phyloP scores from a whole-genome alignment of 2,113 vertebrate species.

The Megaceryle maxima region DNA sequence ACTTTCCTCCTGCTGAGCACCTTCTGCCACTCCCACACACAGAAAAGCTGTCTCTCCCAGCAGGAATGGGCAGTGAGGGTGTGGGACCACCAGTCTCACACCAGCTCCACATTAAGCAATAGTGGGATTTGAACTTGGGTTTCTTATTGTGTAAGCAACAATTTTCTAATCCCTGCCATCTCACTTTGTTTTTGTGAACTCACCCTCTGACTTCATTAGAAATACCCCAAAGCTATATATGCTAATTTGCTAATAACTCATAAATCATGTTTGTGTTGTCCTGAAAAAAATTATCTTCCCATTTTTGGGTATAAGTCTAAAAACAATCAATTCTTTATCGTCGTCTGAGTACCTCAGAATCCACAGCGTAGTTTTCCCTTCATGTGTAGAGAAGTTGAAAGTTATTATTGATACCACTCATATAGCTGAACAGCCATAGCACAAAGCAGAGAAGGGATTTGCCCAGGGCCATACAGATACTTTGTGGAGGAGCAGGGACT shows the following conservation, averaged over 20 bases:
- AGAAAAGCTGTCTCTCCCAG: neutral
- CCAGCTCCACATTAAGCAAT: neutral
- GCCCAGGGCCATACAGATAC: neutral
- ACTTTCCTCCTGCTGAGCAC: neutral
- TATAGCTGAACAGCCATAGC: neutral
- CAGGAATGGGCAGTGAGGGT: neutral
- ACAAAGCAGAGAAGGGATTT: neutral
- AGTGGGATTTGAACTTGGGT: neutral
- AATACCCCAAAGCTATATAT: neutral
- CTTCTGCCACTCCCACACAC: rapidly evolving
- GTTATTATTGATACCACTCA: neutral
- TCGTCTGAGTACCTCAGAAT: neutral
- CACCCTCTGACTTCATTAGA: neutral
- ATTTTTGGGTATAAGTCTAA: neutral
- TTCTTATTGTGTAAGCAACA: neutral
- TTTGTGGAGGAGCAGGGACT: neutral
- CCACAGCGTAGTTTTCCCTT: neutral
- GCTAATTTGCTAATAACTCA: neutral
- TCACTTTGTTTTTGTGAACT: neutral
- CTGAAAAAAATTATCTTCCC: neutral
- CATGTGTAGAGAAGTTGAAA: neutral
- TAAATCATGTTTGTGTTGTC: neutral
- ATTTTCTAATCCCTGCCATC: neutral
- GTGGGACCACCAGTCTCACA: neutral
- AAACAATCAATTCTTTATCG: neutral